These are phyloP conservation scores for Ictalurus furcatus DNA, from an alignment of 2,113 vertebrate genomes.

Conservation along the genomic window DNA sequence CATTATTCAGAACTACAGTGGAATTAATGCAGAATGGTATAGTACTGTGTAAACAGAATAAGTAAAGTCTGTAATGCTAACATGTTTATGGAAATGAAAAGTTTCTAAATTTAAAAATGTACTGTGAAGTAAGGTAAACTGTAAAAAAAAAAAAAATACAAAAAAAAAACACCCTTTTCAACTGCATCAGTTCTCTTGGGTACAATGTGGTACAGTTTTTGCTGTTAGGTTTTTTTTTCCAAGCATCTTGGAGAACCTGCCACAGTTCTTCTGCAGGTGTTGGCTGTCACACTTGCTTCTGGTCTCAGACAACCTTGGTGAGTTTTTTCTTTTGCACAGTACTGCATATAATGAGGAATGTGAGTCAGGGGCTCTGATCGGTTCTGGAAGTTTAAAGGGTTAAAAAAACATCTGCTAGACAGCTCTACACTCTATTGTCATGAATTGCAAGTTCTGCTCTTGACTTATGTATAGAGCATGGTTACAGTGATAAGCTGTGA, in stretches of 20 bases:
- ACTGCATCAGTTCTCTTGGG: background rate
- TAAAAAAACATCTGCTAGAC: background rate
- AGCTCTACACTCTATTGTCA: background rate
- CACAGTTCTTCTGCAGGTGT: background rate
- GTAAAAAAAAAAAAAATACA: background rate
- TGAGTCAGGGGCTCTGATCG: background rate
- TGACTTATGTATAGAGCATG: background rate
- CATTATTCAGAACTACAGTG: background rate
- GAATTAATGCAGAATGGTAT: background rate
- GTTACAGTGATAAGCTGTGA: too few species aligned
- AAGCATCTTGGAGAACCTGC: conserved; percentile 6
- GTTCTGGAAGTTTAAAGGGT: background rate
- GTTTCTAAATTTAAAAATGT: background rate
- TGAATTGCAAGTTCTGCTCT: background rate
- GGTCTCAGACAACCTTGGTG: background rate
- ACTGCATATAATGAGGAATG: conserved; percentile 16
- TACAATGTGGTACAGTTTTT: background rate
- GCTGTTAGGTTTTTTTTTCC: background rate
- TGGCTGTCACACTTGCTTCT: conserved; percentile 2
- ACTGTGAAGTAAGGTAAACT: background rate
- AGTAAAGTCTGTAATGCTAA: background rate
- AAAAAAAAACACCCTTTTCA: background rate
- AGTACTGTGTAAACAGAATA: background rate
- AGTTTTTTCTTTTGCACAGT: conserved; percentile 20
- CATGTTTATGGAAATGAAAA: background rate